Evolutionary conservation across 2,113 vertebrate species (phyloP), one percentile per base, ranked within the genome.

Genomic region (Asarcornis scutulata): DNA sequence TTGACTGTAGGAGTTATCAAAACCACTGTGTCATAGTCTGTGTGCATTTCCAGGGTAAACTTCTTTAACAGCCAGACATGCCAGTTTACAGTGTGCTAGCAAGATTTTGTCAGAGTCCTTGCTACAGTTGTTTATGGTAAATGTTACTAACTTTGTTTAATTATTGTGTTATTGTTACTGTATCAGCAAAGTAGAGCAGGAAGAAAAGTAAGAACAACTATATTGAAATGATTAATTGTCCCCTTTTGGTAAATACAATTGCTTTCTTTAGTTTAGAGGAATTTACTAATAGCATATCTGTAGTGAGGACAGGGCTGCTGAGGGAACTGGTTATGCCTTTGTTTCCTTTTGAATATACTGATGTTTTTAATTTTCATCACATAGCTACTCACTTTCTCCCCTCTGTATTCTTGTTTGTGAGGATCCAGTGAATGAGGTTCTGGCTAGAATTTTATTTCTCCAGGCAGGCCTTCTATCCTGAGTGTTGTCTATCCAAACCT

Each of bases 401-500:
- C 59, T 90, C 75, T 74, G 50, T 67, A 67, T 93, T 94, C 55
- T 55, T 86, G 52, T 83, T 74, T 89, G 48, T 88, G 67, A 90
- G 50, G 48, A 90, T 58, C 21, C 44, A 95, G 59, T 34, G 55
- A 89, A 48, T 4, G 16, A 94, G 27, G 53, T 73, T 88, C 90
- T 90, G 90, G 63, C 50, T 90, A 44, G 40, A 79, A 63, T 82
- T 93, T 76, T 14, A 25, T 91, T 95, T 94, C 85, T 95, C n/a
- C 55, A 40, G 75, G 75, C 96, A 90, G 83, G 69, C 44, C 71
- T 85, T 89, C 53, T 64, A 14, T 20, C 8, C 23, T 73, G 75
- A 89, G 82, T 96, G 71, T 89, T 95, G 95, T 95, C 71, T 91
- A 42, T 95, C 88, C 95, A 96, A 91, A 59, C 14, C 52, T 93